Conservation (phyloP, 1,140 invertebrate genomes). For the Wasmannia auropunctata region DNA sequence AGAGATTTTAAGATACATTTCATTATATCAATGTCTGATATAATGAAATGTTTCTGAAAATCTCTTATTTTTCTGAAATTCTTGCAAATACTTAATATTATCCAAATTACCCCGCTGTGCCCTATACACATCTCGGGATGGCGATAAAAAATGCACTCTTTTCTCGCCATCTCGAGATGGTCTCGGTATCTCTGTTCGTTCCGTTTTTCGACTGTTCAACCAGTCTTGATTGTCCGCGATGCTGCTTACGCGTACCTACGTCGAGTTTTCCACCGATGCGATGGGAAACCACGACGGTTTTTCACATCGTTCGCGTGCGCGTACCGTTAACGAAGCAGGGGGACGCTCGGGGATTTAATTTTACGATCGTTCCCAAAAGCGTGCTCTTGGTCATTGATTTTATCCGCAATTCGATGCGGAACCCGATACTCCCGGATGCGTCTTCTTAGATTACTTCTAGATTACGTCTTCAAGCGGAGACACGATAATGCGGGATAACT, state of each 20-base stretch:
- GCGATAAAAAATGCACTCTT: background rate
- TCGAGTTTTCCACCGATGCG: background rate
- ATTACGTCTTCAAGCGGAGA: conserved; percentile 52
- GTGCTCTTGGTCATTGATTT: conserved; percentile 53
- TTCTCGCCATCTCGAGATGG: background rate
- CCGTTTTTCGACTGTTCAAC: background rate
- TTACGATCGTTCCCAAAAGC: conserved; percentile 52
- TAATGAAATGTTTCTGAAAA: too few species aligned
- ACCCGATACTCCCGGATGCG: conserved; percentile 50
- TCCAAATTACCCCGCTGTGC: too few species aligned
- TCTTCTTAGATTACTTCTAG: conserved; percentile 56
- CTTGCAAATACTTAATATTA: too few species aligned
- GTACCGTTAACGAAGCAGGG: conserved; percentile 21
- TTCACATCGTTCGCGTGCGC: background rate
- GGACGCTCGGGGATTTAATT: conserved; percentile 30
- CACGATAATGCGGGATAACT: conserved; percentile 42
- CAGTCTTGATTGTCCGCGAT: background rate
- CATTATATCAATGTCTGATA: too few species aligned
- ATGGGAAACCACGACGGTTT: background rate
- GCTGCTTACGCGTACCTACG: too few species aligned
- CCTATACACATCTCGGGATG: background rate
- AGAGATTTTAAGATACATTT: too few species aligned
- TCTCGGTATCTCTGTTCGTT: background rate
- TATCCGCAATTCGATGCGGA: conserved; percentile 50
- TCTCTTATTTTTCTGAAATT: too few species aligned